phyloP scores from a whole-genome alignment of 2,113 vertebrate species.

The Centropristis striata region DNA sequence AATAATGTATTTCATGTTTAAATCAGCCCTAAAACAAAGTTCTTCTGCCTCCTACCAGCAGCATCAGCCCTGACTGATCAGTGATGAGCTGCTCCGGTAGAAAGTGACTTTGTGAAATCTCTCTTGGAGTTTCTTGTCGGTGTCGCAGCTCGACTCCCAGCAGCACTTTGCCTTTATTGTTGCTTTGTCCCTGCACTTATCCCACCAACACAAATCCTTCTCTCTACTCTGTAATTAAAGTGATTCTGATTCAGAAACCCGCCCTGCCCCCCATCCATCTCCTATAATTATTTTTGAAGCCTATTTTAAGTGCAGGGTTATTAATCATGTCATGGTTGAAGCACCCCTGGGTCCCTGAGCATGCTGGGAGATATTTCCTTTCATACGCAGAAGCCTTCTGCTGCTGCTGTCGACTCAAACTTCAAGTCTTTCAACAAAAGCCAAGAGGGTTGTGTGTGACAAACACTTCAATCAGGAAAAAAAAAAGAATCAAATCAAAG shows the following conservation, averaged over 20 bases:
- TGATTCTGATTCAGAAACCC: conserved; percentile 16
- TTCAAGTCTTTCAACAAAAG: no score
- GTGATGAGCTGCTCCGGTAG: background rate
- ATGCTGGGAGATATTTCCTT: conserved; percentile 46
- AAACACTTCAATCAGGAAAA: no score
- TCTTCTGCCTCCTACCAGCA: background rate
- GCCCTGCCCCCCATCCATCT: conserved; percentile 21
- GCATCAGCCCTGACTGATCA: background rate
- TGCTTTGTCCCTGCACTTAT: conserved; percentile 2
- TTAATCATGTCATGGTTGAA: conserved; percentile 52
- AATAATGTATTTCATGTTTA: no score
- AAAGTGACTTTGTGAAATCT: background rate
- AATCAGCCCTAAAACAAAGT: no score
- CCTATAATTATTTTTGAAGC: conserved; percentile 50
- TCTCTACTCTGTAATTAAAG: conserved; percentile 40
- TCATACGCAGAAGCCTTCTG: conserved; percentile 20
- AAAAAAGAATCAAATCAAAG: no score
- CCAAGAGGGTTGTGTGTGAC: no score
- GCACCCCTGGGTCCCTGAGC: conserved; percentile 20
- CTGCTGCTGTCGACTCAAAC: background rate
- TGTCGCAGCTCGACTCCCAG: background rate
- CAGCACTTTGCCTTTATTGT: conserved; percentile 13
- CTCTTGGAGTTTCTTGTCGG: accelerated
- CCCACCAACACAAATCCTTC: conserved; percentile 38
- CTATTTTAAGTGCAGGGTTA: conserved; percentile 59